A percentile compares a stretch with the other conserved stretches of the same genome.
phyloP scores from a whole-genome alignment of 1,140 invertebrate genomes.

The Drosophila burlai region DNA sequence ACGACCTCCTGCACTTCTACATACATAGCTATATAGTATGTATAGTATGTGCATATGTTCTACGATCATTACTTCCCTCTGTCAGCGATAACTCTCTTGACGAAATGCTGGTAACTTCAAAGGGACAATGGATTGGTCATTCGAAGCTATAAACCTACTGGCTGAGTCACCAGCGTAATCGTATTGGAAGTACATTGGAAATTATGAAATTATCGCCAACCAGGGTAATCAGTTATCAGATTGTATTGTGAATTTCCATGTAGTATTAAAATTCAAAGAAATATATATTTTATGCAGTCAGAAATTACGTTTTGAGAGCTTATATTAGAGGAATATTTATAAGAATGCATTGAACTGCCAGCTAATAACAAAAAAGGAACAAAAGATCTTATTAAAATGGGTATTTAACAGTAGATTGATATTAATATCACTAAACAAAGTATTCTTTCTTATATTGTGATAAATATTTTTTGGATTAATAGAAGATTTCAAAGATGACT shows the following conservation, averaged over 20 bases:
- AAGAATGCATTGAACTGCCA: neutral
- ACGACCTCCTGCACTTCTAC: constrained; percentile 19
- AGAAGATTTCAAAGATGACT: neutral
- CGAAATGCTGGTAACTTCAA: constrained; percentile 24
- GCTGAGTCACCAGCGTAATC: constrained; percentile 12
- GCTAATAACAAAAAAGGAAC: no score
- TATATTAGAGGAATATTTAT: neutral
- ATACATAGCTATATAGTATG: neutral
- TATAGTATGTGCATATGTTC: neutral
- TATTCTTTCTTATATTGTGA: neutral
- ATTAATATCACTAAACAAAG: no score
- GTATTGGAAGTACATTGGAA: neutral
- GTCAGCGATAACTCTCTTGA: constrained; percentile 40
- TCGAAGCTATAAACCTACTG: constrained; percentile 1
- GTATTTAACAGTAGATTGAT: neutral
- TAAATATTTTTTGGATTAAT: neutral
- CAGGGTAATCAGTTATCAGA: neutral
- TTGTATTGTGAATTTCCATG: neutral
- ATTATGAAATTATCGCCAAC: constrained; percentile 1
- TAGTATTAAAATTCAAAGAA: neutral
- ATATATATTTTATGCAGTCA: no score
- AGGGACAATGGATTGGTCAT: constrained; percentile 11
- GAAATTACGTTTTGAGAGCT: neutral
- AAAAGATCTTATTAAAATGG: neutral
- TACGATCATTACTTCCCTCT: constrained; percentile 9